Conservation (phyloP, 2,888 invertebrate genomes). For the Leistus spinibarbis region DNA sequence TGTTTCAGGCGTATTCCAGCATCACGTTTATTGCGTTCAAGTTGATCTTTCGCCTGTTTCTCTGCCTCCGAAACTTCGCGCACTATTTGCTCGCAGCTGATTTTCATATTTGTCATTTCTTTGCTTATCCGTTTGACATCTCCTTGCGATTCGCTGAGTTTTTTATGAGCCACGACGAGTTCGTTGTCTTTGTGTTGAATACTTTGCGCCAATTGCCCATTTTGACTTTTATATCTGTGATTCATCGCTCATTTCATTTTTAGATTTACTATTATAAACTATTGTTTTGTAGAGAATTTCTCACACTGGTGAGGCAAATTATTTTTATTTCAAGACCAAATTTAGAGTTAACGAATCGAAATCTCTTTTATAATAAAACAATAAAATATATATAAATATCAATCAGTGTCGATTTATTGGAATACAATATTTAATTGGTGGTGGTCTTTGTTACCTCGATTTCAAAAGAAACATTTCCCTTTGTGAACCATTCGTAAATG, state of each 20-base stretch:
- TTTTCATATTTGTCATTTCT: not conserved
- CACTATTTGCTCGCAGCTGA: constrained; percentile 11
- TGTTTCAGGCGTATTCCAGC: not conserved
- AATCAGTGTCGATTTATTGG: no score
- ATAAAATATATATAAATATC: no score
- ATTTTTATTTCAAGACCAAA: no score
- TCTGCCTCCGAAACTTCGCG: not conserved
- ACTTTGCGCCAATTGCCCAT: not conserved
- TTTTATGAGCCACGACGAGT: not conserved
- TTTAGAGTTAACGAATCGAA: no score
- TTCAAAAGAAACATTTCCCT: no score
- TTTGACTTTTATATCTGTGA: constrained; percentile 11
- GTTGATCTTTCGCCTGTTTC: not conserved
- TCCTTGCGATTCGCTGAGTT: constrained; percentile 2
- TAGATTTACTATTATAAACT: no score
- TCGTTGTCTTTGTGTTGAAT: constrained; percentile 7
- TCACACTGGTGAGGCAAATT: no score
- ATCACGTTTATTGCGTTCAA: not conserved
- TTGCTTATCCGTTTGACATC: not conserved
- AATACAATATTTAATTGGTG: no score
- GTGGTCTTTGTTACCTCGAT: no score
- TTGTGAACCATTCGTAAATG: no score
- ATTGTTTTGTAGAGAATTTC: no score
- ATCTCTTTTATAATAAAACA: no score
- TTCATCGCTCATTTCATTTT: not conserved